Evolutionary conservation across 2,113 vertebrate species (phyloP).

Genomic region (Actenoides lindsayi): DNA sequence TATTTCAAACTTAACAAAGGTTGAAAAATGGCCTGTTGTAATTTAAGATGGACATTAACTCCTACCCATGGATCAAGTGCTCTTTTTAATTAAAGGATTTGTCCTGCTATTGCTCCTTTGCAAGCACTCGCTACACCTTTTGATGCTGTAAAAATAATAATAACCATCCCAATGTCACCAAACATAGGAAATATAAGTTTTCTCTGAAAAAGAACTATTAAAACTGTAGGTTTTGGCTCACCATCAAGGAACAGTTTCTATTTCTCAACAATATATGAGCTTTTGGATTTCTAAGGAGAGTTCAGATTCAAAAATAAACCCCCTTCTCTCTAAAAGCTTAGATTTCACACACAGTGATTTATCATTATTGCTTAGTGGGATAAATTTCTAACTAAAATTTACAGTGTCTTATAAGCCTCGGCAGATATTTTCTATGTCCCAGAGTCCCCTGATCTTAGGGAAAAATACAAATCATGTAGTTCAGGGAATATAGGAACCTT

Average conservation of each 20-base stretch:
- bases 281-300: background rate
- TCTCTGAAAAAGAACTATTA: background rate
- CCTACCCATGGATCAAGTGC: background rate
- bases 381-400: background rate
- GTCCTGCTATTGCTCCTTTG: background rate
- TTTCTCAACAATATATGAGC: background rate
- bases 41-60: background rate
- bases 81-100: background rate
- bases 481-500: background rate
- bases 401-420: background rate
- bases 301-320: background rate
- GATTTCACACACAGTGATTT: background rate
- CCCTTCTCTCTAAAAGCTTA: background rate
- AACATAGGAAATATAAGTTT: background rate
- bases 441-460: background rate
- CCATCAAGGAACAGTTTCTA: background rate
- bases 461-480: background rate
- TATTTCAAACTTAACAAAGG: background rate
- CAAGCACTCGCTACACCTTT: background rate
- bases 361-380: background rate
- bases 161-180: background rate
- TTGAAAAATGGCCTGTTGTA: background rate
- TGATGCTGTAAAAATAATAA: background rate
- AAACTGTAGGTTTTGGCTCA: background rate
- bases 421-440: background rate